Evolutionary conservation across 30 jellyfish, hydroid and myxozoan genomes (phyloP), one percentile per base, ranked within the genome.

Genomic region (Rhopilema esculentum): DNA sequence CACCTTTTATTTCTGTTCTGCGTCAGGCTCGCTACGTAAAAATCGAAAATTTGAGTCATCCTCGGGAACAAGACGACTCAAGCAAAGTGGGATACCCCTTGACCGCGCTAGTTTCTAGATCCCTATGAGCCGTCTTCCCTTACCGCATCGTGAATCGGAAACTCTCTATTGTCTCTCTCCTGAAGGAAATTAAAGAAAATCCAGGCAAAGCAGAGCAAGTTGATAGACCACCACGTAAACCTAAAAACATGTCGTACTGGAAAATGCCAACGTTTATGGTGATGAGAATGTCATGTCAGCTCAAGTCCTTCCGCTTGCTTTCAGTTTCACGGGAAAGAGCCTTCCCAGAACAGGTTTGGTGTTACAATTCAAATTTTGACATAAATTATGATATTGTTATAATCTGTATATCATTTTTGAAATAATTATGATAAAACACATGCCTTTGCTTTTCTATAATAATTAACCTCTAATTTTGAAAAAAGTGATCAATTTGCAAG

Each of bases 261-360:
- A 66, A 66, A 31, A 17, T 66, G 77, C 77, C 77, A 28, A 19
- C 49, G 21, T 66, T 66, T 66, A 66, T 21, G 77, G 77, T 66
- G 77, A 66, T 22, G 31, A 66, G 33, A 66, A 66, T 31, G 1
- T 66, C 33, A 66, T 66, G 77, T 31, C 77, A 66, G 29, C 77
- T 22, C 29, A 66, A n/a, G 33, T 66, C 0, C 49, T 66, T 4
- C 77, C 77, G 33, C 77, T 66, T 66, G 77, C n/a, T 18, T 66
- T 66, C 77, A 66, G 20, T 66, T 66, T 31, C 77, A 21, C 49
- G 77, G 77, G 22, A 66, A 21, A 31, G 77, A 66, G 33, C 51
- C 52, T 22, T 22, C 29, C 77, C 77, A 28, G 29, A 28, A 66
- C 29, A 66, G 33, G 77, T 66, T 22, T 33, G 85, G 57, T 12